Evolutionary conservation across 92 coral and sea anemone species (phyloP), one percentile per base, ranked within the genome.

Genomic region (Porites evermanni): DNA sequence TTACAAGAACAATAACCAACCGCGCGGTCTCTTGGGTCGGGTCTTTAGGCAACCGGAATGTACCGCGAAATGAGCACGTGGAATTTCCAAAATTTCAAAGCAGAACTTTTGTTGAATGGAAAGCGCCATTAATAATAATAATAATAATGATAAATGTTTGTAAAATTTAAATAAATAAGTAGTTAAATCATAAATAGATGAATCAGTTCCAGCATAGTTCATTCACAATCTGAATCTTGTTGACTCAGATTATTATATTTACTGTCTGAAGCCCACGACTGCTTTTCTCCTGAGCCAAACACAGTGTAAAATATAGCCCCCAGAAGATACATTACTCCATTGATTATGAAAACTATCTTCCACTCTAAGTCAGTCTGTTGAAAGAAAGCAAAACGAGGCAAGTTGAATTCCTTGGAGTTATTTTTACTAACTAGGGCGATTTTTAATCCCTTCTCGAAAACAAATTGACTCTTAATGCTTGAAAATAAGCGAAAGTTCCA

Each of bases 351-450:
- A 61, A 88, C 88, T 59, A 63, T 54, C 50, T 84, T 83, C 91
- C 91, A 88, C 70, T 88, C 91, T 16, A 32, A 72, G 53, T 53
- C 84, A 7, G 77, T 88, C 91, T 88, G 84, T 83, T 82, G 7
- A 23, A 50, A 66, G 70, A 88, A 47, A 56, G 66, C 56, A 58
- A 52, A 14, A 72, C 17, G 11, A 12, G 14, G 19, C 14, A 19
- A 11, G 44, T 11, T 59, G 7, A 59, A 17, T 59, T 38, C 47
- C 6, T 4, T 38, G 47, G 47, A 38, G 47, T 38, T 38, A 38
- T 3, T 59, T 17, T 59, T 12, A 59, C 3, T 17, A 59, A 17
- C 14, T 59, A 59, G 64, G 64, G 13, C 14, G 17, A 17, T 12
- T 12, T 59, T 59, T 12, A 29, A 32, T 26, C 78, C 13, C 23